These are phyloP conservation scores for Hydriomena furcata DNA, from an alignment of 2,888 invertebrate genomes.

Conservation along the genomic window DNA sequence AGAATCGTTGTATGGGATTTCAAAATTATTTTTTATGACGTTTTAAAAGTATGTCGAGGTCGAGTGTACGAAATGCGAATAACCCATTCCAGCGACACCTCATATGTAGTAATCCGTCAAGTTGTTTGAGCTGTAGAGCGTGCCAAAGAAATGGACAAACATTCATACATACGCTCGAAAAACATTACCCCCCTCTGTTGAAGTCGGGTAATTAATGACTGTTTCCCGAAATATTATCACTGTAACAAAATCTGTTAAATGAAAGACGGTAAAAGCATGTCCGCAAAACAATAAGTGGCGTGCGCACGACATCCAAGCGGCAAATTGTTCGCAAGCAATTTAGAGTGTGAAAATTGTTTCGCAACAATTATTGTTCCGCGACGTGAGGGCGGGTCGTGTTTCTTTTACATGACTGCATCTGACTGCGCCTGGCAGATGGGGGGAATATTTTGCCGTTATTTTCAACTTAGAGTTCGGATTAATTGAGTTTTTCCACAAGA, in stretches of 20 bases:
- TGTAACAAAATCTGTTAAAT: not conserved
- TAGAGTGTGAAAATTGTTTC: slow-evolving; percentile 62
- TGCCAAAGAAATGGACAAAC: no score
- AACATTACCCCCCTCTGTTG: no score
- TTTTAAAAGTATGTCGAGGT: no score
- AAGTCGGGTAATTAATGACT: no score
- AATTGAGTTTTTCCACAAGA: no score
- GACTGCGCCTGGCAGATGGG: slow-evolving; percentile 10
- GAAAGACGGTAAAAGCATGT: slow-evolving; percentile 39
- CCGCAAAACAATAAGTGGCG: slow-evolving; percentile 52
- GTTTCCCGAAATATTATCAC: not conserved
- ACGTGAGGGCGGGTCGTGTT: slow-evolving; percentile 35
- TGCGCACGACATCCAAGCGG: slow-evolving; percentile 55
- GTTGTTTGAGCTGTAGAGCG: no score
- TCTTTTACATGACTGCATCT: slow-evolving; percentile 41
- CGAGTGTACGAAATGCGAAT: no score
- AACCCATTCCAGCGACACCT: no score
- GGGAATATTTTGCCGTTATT: not conserved
- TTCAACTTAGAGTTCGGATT: not conserved
- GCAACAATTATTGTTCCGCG: slow-evolving; percentile 53
- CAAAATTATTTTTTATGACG: no score
- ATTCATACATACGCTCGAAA: no score
- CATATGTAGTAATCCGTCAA: no score
- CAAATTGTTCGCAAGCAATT: slow-evolving; percentile 62
- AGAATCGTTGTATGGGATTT: no score